Percentiles rank a stretch among this genome's conserved stretches.
These are phyloP conservation scores for Pristionchus arcanus DNA, from an alignment of 2,888 invertebrate species.

Conservation along the genomic window DNA sequence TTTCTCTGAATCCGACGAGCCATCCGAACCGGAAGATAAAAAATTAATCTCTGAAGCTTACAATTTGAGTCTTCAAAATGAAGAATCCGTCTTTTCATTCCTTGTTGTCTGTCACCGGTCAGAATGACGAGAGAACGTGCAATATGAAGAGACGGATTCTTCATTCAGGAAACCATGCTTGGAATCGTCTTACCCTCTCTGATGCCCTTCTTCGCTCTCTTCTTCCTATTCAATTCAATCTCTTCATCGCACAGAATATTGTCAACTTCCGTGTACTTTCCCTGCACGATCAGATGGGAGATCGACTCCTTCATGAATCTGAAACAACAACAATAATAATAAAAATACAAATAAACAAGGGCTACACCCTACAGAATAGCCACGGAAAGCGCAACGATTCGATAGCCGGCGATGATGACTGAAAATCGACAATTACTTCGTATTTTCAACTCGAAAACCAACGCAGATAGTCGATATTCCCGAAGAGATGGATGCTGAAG, in stretches of 20 bases:
- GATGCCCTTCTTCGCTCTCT: neutral
- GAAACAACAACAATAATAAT: neutral
- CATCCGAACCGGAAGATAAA: neutral
- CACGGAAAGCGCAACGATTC: neutral
- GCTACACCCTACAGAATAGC: neutral
- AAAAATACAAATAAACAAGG: neutral
- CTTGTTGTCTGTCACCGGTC: no score
- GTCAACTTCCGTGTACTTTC: slow-evolving; percentile 21
- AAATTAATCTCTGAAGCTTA: no score
- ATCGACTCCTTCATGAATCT: slow-evolving; percentile 36
- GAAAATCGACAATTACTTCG: neutral
- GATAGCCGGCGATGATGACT: slow-evolving; percentile 1
- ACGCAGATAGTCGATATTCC: neutral
- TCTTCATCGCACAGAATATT: neutral
- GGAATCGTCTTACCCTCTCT: neutral
- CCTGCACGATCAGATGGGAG: slow-evolving; percentile 29
- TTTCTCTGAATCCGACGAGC: neutral
- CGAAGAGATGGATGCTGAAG: neutral
- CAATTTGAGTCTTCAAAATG: no score
- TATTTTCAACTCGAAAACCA: neutral
- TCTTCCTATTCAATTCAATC: slow-evolving; percentile 3
- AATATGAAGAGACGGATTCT: neutral
- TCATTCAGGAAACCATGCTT: neutral
- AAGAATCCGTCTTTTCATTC: no score
- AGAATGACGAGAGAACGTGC: no score